Evolutionary conservation across 2,888 invertebrate species (phyloP).

Genomic region (Pristionchus fissidentatus): DNA sequence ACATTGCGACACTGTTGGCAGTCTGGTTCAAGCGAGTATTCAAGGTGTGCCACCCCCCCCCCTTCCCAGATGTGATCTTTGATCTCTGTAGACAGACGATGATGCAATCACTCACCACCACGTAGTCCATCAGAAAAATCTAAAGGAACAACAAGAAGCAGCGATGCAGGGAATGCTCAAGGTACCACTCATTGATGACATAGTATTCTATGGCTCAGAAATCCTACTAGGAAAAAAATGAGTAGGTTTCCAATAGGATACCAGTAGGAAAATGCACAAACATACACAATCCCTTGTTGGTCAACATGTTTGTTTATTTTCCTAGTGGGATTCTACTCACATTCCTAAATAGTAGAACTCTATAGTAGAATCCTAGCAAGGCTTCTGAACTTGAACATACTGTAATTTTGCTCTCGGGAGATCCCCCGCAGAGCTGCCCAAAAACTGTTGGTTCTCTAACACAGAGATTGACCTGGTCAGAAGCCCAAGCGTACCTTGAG

Average conservation of each 20-base stretch:
- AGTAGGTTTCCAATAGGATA: neutral
- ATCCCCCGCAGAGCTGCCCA: slow-evolving; percentile 41
- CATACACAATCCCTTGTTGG: too few species aligned
- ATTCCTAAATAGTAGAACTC: too few species aligned
- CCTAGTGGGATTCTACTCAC: too few species aligned
- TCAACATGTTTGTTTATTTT: too few species aligned
- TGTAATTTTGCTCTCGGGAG: slow-evolving; percentile 12
- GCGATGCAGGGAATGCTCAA: neutral
- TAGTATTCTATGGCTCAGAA: neutral
- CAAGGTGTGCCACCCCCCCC: neutral
- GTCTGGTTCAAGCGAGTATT: slow-evolving; percentile 9
- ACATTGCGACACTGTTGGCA: neutral
- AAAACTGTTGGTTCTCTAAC: slow-evolving; percentile 43
- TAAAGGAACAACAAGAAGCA: neutral
- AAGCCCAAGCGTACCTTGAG: slow-evolving; percentile 41
- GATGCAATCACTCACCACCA: slow-evolving; percentile 25
- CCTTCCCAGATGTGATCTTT: neutral
- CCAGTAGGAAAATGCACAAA: too few species aligned
- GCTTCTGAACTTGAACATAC: too few species aligned
- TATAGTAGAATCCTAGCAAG: too few species aligned
- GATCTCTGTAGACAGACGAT: slow-evolving; percentile 1
- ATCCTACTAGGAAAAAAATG: too few species aligned
- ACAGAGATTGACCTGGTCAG: slow-evolving; percentile 34
- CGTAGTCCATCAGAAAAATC: slow-evolving; percentile 14
- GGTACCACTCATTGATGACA: neutral